Base-by-base conservation (phyloP, 1,140 invertebrate species). In the Streblospio benedicti region DNA sequence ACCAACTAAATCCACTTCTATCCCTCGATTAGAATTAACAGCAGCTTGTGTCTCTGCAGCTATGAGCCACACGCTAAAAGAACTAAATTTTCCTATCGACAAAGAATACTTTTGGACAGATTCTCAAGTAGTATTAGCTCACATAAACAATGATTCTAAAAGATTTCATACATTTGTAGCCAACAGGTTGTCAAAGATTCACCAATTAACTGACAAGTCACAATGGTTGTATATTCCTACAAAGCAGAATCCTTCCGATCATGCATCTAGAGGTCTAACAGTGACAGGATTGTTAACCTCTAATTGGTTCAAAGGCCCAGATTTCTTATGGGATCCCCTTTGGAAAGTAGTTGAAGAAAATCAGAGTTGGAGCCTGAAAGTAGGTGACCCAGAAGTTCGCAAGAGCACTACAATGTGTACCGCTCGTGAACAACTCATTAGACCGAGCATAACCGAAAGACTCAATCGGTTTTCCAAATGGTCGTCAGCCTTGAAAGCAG, bases 21-120 rank as follows among this genome's bases (percentile, higher is more conserved):
- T 67, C 23, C 66, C 66, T 0, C 16, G 55, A 12, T 41, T 66
- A 14, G 65, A 67, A 33, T 56, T 50, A 44, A 41, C 35, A 38
- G 33, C 32, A 58, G 65, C 63, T 18, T 27, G 57, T 5, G 18
- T 59, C 5, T 47, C 60, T 23, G 43, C 33, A 6, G 35, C 33
- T 14, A 31, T 59, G 5, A 43, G 20, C 6, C 20, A 9, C 6
- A n/a, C 44, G 4, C 14, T 49, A 2, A 2, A 49, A 28, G 35
- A 62, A 51, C 18, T 60, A 14, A 20, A 59, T 12, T 30, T 59
- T 6, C 20, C 12, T 4, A 35, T 59, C 12, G 12, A n/a, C 9
- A 25, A 44, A 14, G 23, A 50, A 28, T 18, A 18, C 23, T 62
- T 50, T 32, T 62, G 55, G 43, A 62, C 55, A 23, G 60, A 62